Percentiles rank a stretch among this genome's conserved stretches.
phyloP scores from a whole-genome alignment of 2,888 invertebrate species.

The Chirona hameri region DNA sequence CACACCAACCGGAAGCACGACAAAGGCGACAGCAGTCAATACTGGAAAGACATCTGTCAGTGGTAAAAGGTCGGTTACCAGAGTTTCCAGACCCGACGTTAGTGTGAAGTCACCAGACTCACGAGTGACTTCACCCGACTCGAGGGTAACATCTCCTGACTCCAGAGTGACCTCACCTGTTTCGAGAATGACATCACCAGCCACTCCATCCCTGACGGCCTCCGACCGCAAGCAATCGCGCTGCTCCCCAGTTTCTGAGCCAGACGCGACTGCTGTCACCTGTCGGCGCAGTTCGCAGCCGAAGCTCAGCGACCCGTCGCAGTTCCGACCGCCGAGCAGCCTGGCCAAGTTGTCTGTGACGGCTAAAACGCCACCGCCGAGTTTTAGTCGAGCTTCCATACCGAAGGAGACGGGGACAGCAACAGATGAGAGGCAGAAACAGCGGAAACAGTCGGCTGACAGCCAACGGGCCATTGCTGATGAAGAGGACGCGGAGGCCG shows the following conservation, averaged over 20 bases:
- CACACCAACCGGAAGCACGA: neutral
- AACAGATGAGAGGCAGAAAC: neutral
- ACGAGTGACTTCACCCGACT: neutral
- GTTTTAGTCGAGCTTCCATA: neutral
- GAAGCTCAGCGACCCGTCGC: neutral
- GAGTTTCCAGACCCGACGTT: neutral
- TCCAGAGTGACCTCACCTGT: neutral
- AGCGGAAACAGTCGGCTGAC: neutral
- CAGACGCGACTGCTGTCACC: neutral
- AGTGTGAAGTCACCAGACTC: neutral
- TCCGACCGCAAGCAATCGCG: neutral
- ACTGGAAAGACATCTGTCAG: too few species aligned
- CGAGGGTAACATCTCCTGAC: neutral
- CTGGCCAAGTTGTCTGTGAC: neutral
- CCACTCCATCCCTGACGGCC: neutral
- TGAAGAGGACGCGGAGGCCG: neutral
- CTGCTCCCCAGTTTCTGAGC: neutral
- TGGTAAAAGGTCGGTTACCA: too few species aligned
- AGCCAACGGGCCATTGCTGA: neutral
- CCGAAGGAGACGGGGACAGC: neutral
- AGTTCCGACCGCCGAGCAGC: neutral
- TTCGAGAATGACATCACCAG: neutral
- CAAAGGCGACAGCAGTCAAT: too few species aligned
- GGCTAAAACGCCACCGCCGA: neutral
- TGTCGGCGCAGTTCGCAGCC: neutral